These are phyloP conservation scores for Podargus strigoides DNA, from an alignment of 2,797 vertebrate species.

Conservation along the genomic window DNA sequence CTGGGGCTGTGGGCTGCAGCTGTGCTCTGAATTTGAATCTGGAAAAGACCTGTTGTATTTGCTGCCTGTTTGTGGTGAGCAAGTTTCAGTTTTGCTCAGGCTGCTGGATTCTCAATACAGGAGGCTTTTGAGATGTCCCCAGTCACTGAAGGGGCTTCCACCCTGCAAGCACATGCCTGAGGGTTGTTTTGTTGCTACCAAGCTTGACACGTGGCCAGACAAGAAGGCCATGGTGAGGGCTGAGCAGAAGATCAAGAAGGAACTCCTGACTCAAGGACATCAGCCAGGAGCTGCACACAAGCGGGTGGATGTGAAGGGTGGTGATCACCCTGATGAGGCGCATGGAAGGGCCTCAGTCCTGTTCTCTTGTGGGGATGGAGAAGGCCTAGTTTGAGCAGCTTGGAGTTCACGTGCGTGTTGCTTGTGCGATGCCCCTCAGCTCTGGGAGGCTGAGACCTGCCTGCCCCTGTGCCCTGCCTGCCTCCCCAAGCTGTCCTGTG, in stretches of 20 bases:
- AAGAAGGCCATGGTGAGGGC: neutral
- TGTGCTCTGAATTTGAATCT: accelerated
- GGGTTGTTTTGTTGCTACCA: neutral
- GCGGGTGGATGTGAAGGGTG: neutral
- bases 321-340: neutral
- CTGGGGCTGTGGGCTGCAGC: neutral
- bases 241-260: neutral
- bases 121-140: neutral
- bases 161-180: neutral
- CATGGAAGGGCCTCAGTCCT: neutral
- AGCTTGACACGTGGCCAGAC: neutral
- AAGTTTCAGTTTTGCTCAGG: neutral
- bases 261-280: neutral
- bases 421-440: neutral
- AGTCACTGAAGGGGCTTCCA: neutral
- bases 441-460: neutral
- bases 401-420: accelerated
- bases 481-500: accelerated
- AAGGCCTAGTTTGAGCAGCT: neutral
- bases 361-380: neutral
- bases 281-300: neutral
- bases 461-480: neutral
- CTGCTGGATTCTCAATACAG: accelerated
- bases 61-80: neutral
- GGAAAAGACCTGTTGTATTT: neutral